Evolutionary conservation across 2,113 vertebrate species (phyloP).

Genomic region (Leucoraja erinaceus): DNA sequence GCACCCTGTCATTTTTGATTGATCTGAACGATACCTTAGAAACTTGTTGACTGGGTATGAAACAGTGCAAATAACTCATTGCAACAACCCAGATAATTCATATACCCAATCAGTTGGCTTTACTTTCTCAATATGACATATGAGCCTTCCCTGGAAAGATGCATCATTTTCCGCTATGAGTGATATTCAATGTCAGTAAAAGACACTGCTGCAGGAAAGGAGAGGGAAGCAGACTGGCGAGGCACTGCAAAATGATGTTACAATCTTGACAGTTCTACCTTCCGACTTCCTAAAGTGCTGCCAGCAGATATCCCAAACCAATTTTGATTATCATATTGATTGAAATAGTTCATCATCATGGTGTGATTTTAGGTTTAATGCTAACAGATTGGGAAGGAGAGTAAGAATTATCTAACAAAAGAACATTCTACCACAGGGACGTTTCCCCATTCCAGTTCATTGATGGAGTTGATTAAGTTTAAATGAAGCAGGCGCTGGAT

Average conservation of each 20-base stretch:
- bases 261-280: constrained; percentile 53
- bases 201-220: constrained; percentile 54
- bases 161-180: constrained; percentile 74
- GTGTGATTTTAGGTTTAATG: constrained; percentile 86
- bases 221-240: constrained; percentile 48
- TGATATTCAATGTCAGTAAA: constrained; percentile 73
- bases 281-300: constrained; percentile 55
- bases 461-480: constrained; percentile 99
- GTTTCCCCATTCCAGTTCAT: constrained; percentile 97
- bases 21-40: constrained; percentile 80
- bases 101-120: constrained; percentile 61
- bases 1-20: constrained; percentile 77
- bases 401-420: constrained; percentile 95
- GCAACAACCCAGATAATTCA: constrained; percentile 68
- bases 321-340: constrained; percentile 99
- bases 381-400: constrained; percentile 73
- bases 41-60: constrained; percentile 79
- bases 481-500: constrained; percentile 99
- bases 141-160: constrained; percentile 70
- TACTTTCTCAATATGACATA: constrained; percentile 69
- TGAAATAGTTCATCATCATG: constrained; percentile 94
- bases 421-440: constrained; percentile 87
- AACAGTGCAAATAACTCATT: constrained; percentile 83
- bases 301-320: constrained; percentile 68
- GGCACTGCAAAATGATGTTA: constrained; percentile 56